Evolutionary conservation across 2,113 vertebrate species (phyloP), one percentile per base, ranked within the genome.

Genomic region (Actinemys pallida): DNA sequence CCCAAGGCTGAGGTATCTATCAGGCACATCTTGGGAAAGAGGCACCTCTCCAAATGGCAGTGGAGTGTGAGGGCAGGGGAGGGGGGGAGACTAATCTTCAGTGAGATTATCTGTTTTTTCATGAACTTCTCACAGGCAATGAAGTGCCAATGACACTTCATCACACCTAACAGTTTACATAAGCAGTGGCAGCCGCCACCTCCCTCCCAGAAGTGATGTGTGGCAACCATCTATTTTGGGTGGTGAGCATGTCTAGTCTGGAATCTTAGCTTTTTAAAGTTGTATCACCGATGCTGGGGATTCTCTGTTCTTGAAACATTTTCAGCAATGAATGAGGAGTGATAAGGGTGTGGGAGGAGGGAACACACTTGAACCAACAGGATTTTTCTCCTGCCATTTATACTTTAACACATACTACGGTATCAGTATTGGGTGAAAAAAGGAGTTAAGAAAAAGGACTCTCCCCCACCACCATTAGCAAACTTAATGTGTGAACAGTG

Each of bases 401-500:
- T 81, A 96, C 96, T 95, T 91, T 84, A 95, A 91, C 45, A 95
- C 39, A 89, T 45, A 81, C 91, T 93, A 96, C 90, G 89, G 92
- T 86, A 95, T 53, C 92, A 86, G 93, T 86, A 96, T 50, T 94
- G 57, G 52, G 57, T 82, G 83, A 47, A 20, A 16, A 49, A 53
- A 29, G 72, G 47, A 83, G 10, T 11, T 14, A 12, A 29, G 75
- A 24, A 78, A 78, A 78, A 78, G 42, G 22, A 45, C 6, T 47
- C 42, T 47, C 42, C 10, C 39, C 42, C 20, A 24, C 42, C 24
- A 50, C 69, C 50, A 12, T 20, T 72, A 84, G 53, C 27, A 95
- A 97, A 94, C 91, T 86, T 72, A 92, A 91, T 59, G 62, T 86
- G 94, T 49, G 89, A 91, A 90, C 93, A 94, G 78, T 97, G 98